Evolutionary conservation across 2,113 vertebrate genomes (phyloP).

Genomic region (Pelecanus crispus): DNA sequence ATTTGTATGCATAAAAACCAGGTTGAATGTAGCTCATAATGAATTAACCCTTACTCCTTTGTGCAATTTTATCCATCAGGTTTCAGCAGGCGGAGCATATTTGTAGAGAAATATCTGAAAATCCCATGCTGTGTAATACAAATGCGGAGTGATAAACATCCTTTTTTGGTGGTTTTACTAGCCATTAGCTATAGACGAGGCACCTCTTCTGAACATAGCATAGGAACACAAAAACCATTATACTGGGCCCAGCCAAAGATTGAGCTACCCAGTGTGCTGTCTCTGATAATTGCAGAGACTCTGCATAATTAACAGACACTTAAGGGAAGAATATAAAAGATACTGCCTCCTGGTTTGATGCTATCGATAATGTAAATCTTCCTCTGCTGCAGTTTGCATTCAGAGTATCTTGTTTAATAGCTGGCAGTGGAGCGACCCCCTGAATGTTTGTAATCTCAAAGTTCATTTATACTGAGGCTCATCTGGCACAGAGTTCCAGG

Average conservation of each 20-base stretch:
- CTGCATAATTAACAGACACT: not conserved
- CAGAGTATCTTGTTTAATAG: not conserved
- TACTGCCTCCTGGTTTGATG: not conserved
- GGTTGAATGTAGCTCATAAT: not conserved
- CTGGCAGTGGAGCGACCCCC: not conserved
- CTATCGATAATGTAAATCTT: not conserved
- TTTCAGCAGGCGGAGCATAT: not conserved
- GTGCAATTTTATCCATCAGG: not conserved
- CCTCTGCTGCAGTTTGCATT: not conserved
- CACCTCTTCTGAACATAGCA: not conserved
- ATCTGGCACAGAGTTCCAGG: not conserved
- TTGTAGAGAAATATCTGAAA: not conserved
- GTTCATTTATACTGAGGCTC: not conserved
- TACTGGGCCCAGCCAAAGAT: not conserved
- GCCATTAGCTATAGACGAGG: not conserved
- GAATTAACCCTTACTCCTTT: not conserved
- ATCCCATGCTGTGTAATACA: not conserved
- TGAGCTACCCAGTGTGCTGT: not conserved
- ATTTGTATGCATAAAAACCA: not conserved
- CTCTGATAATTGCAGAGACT: not conserved
- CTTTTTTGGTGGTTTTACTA: not conserved
- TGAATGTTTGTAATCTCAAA: not conserved
- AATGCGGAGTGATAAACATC: not conserved
- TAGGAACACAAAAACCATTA: not conserved
- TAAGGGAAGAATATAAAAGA: not conserved